A percentile compares a stretch with the other conserved stretches of the same genome.
phyloP scores from a whole-genome alignment of 2,888 invertebrate species.

The Agrypnus murinus region DNA sequence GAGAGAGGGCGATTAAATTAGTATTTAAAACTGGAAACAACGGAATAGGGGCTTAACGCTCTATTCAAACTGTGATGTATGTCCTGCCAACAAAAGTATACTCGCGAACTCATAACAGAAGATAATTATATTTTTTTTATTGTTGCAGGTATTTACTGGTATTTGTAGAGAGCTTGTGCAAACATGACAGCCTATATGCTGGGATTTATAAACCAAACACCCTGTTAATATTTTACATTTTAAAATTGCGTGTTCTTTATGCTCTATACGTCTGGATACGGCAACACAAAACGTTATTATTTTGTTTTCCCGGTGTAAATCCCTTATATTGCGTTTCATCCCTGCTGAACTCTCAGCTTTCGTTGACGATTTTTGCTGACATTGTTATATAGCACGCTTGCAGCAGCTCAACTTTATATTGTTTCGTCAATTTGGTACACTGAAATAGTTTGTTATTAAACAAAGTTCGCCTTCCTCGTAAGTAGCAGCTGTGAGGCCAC shows the following conservation, averaged over 20 bases:
- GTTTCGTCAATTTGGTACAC: constrained; percentile 25
- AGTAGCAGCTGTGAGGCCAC: constrained; percentile 53
- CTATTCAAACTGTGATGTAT: constrained; percentile 54
- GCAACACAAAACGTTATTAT: constrained; percentile 28
- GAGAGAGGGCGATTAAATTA: constrained; percentile 56
- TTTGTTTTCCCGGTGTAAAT: constrained; percentile 32
- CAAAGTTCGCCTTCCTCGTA: constrained; percentile 42
- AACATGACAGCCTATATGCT: constrained; percentile 45
- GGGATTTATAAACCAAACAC: constrained; percentile 45
- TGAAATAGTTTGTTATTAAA: constrained; percentile 42
- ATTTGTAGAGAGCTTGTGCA: constrained; percentile 47
- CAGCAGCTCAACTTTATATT: constrained; percentile 12
- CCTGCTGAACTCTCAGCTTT: constrained; percentile 22
- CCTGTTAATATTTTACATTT: constrained; percentile 37
- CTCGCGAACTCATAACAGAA: constrained; percentile 49
- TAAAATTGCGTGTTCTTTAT: constrained; percentile 27
- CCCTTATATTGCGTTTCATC: constrained; percentile 36
- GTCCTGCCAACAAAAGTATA: constrained; percentile 47
- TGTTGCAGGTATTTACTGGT: constrained; percentile 48
- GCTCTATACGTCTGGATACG: constrained; percentile 15
- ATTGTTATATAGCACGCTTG: constrained; percentile 23
- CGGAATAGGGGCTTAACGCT: constrained; percentile 49
- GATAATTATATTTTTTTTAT: constrained; percentile 55
- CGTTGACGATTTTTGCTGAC: constrained; percentile 37
- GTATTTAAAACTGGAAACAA: constrained; percentile 60